Evolutionary conservation across 1,140 invertebrate genomes (phyloP), one percentile per base, ranked within the genome.

Genomic region (Diabrotica virgifera): DNA sequence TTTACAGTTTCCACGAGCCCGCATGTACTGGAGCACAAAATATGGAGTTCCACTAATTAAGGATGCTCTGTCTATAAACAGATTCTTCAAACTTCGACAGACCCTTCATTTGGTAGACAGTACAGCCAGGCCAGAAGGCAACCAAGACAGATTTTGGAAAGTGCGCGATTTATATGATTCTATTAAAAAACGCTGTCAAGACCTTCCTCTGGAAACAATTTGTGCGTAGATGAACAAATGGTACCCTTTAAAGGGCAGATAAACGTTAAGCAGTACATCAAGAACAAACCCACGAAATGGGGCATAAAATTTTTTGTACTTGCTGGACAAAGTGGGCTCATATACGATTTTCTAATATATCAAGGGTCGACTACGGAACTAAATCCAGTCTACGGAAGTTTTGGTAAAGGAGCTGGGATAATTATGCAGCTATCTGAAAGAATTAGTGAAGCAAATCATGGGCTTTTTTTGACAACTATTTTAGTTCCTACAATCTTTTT

Each of bases 221-320:
- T 62, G 72, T 79, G 37, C 71, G n/a, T n/a, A n/a, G n/a, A n/a
- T n/a, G n/a, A n/a, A n/a, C n/a, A n/a, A n/a, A n/a, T n/a, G n/a
- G n/a, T n/a, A n/a, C n/a, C 72, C 13, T 79, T 74, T 64, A 78
- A 77, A 68, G 75, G 74, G 10, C 63, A 71, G 63, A 62, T 67
- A 64, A 46, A 64, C 67, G 14, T 71, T 5, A 68, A 69, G 52
- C 67, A 69, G 50, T 69, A 66, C 54, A 24, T 69, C 5, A 69
- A 69, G 56, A 63, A 58, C 13, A 70, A 72, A 52, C 68, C 63
- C 6, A 52, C 35, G 13, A 56, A 64, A 35, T 72, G 70, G 70
- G 62, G 66, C 37, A 64, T 72, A 14, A 72, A 70, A 70, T 36
- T 70, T 63, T 62, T 46, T 51, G 62, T 59, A n/a, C 8, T 70